phyloP scores from a whole-genome alignment of 2,797 vertebrate genomes.

The Tiaroga cobitis region DNA sequence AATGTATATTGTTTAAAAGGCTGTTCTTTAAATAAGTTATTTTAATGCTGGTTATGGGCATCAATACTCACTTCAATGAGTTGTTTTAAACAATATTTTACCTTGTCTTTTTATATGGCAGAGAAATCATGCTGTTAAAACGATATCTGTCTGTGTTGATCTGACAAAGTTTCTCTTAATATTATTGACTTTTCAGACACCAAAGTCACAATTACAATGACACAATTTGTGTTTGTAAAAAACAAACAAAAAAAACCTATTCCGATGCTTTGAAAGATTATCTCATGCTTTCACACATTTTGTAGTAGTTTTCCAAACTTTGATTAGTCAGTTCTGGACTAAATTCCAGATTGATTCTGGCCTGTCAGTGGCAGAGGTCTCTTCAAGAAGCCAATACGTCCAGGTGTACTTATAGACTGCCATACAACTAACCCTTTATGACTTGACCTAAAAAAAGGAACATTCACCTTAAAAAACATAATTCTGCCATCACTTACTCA shows the following conservation, averaged over 20 bases:
- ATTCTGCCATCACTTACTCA: slow-evolving; percentile 2
- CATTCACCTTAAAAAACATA: background rate
- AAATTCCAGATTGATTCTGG: background rate
- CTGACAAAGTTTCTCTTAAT: too few relatives aligned
- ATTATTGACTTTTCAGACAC: background rate
- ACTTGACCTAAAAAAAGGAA: background rate
- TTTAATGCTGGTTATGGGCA: background rate
- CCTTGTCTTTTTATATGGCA: background rate
- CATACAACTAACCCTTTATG: slow-evolving; percentile 1
- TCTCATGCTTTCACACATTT: slow-evolving; percentile 6
- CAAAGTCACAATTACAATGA: slow-evolving; percentile 6
- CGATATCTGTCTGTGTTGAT: too few relatives aligned
- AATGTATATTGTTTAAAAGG: background rate
- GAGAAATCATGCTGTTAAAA: slow-evolving; percentile 18
- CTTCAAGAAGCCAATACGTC: background rate
- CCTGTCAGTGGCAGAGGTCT: background rate
- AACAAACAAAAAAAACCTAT: background rate
- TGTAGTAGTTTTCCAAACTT: background rate
- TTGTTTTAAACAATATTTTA: background rate
- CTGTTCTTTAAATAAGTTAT: background rate
- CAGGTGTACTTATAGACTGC: background rate
- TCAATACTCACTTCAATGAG: background rate
- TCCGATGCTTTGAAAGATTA: background rate
- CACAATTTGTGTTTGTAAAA: background rate
- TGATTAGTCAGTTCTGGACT: background rate